Evolutionary conservation across 2,888 invertebrate species (phyloP).

Genomic region (Epistrophella euchroma): DNA sequence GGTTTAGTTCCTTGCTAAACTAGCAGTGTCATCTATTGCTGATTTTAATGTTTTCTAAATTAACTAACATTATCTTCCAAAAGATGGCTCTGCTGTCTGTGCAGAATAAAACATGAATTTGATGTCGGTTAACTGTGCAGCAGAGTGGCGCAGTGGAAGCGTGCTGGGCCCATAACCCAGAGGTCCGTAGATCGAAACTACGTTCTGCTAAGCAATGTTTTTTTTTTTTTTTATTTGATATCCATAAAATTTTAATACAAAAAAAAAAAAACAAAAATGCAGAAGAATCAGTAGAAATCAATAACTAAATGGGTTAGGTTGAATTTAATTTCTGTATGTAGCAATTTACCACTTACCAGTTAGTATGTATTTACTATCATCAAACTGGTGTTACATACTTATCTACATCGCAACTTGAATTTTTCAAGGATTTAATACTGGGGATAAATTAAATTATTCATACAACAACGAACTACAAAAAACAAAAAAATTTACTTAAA

Average conservation of each 20-base stretch:
- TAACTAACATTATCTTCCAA: not conserved
- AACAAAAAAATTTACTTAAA: too few relatives aligned
- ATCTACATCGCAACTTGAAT: too few relatives aligned
- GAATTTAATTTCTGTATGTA: too few relatives aligned
- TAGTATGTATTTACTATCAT: too few relatives aligned
- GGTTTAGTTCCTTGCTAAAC: not conserved
- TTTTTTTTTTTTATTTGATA: not conserved
- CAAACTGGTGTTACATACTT: too few relatives aligned
- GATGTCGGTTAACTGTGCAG: slow-evolving; percentile 79
- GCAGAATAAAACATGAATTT: not conserved
- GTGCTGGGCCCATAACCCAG: slow-evolving; percentile 91
- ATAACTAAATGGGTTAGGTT: too few relatives aligned
- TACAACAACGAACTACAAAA: too few relatives aligned
- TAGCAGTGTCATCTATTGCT: not conserved
- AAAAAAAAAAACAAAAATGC: too few relatives aligned
- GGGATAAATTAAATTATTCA: too few relatives aligned
- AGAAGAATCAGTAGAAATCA: too few relatives aligned
- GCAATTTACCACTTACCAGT: too few relatives aligned
- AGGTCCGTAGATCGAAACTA: slow-evolving; percentile 85
- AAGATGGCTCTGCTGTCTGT: not conserved
- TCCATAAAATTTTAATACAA: not conserved
- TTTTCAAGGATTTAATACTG: too few relatives aligned
- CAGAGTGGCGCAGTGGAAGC: slow-evolving; percentile 93
- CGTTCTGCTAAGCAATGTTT: slow-evolving; percentile 82
- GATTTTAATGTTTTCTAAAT: not conserved